Conservation (phyloP, 2,797 vertebrate genomes). For the Yasuhikotakia modesta region DNA sequence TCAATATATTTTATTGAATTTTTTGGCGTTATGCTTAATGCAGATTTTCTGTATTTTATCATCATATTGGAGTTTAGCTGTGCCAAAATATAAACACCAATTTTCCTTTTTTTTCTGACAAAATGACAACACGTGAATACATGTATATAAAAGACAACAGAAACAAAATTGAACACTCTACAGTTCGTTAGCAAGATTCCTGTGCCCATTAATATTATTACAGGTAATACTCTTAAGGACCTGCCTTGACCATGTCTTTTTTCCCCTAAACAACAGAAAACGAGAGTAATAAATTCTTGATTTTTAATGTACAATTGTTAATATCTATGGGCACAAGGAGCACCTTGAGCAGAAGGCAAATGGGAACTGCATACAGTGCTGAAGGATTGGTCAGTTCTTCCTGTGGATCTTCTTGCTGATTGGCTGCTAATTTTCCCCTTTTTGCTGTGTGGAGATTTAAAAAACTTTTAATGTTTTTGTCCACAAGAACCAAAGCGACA, state of each 20-base stretch:
- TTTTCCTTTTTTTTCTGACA: conserved; percentile 7
- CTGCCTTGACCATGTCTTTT: conserved; percentile 79
- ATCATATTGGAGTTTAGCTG: conserved; percentile 38
- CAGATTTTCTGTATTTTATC: conserved; percentile 32
- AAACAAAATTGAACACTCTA: conserved; percentile 42
- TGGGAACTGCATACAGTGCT: conserved; percentile 45
- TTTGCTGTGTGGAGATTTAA: conserved; percentile 48
- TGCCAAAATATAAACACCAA: conserved; percentile 55
- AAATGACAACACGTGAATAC: conserved; percentile 36
- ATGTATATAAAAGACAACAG: conserved; percentile 56
- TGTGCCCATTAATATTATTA: conserved; percentile 74
- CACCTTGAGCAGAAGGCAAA: conserved; percentile 57
- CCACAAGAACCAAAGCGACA: conserved; percentile 46
- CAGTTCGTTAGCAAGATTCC: conserved; percentile 58
- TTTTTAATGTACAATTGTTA: conserved; percentile 49
- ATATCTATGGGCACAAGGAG: conserved; percentile 60
- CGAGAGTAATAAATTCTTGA: conserved; percentile 64
- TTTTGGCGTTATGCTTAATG: conserved; percentile 26
- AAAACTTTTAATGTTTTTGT: conserved; percentile 49
- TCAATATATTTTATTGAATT: conserved; percentile 56
- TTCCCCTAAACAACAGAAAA: conserved; percentile 57
- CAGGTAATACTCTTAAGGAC: conserved; percentile 80
- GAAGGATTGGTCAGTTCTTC: conserved; percentile 51
- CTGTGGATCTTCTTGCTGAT: conserved; percentile 49
- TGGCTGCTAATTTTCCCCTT: conserved; percentile 34